Evolutionary conservation across 2,888 invertebrate species (phyloP), one percentile per base, ranked within the genome.

Genomic region (Meiosimyza decipiens): DNA sequence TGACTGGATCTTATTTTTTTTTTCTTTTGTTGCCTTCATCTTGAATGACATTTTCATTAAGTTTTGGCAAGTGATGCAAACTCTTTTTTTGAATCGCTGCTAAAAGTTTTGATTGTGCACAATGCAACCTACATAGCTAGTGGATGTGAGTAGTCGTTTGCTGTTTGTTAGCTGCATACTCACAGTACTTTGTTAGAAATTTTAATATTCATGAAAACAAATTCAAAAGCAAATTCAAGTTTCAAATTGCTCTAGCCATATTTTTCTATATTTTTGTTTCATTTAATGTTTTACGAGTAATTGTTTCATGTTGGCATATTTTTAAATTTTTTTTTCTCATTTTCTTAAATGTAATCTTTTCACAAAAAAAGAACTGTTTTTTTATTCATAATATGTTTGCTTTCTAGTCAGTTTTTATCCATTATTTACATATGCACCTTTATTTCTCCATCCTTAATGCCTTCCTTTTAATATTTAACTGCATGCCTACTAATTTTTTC

Each of bases 251-350:
- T 9, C 9, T 9, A 5, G 49, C 51, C 51, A 18, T 18, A 18
- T 64, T 54, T 62, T 40, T 60, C 13, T 67, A 50, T 2, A 9
- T 18, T 6, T 51, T 51, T 54, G 9, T 54, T 54, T 66, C 33
- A 66, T 52, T 66, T 49, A 52, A 12, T 57, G 28, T 57, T 18
- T 18, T 6, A 22, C 22, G 22, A 22, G 22, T 22, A 28, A 40
- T 67, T 60, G 50, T 64, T 65, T 63, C 65, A 64, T 71, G 59
- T 74, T 72, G 51, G 55, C 55, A 69, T 62, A 22, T 66, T 12
- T 13, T 59, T 47, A 28, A 4, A 4, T 3, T 64, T 5, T 51
- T 60, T 22, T 72, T 13, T 40, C 0, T 2, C 6, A 40, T 40
- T 40, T 40, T 7, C 9, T 40, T 73, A 59, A 52, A 2, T 13